These are phyloP conservation scores for Tholera decimalis DNA, from an alignment of 2,888 invertebrate genomes.

Conservation along the genomic window DNA sequence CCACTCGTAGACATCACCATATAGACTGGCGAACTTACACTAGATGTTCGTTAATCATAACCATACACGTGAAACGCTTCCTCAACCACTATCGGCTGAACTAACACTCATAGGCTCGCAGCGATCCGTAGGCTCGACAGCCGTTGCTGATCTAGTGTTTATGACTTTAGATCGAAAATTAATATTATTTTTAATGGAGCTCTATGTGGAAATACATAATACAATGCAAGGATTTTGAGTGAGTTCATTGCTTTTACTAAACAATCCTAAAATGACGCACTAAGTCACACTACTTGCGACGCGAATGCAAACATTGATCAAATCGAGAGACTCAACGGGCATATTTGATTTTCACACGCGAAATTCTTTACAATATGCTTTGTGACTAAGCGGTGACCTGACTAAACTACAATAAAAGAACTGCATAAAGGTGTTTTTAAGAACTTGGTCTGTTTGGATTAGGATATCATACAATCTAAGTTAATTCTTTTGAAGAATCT, in stretches of 20 bases:
- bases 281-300: slow-evolving; percentile 54
- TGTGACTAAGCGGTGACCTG: slow-evolving; percentile 34
- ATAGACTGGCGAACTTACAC: slow-evolving; percentile 68
- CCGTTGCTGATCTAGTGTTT: slow-evolving; percentile 4
- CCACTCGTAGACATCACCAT: slow-evolving; percentile 78
- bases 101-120: slow-evolving; percentile 27
- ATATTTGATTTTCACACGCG: slow-evolving; percentile 72
- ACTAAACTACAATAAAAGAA: slow-evolving; percentile 19
- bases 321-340: slow-evolving; percentile 60
- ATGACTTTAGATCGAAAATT: slow-evolving; percentile 10
- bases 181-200: slow-evolving; percentile 18
- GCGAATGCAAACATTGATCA: slow-evolving; percentile 66
- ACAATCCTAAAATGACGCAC: slow-evolving; percentile 45
- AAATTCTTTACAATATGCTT: slow-evolving; percentile 51
- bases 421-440: not conserved
- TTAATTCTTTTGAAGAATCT: not conserved
- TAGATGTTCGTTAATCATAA: slow-evolving; percentile 51
- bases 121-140: slow-evolving; percentile 17
- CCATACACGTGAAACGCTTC: slow-evolving; percentile 43
- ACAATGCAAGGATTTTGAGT: not conserved
- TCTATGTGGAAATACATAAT: not conserved
- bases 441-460: not conserved
- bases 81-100: slow-evolving; percentile 29
- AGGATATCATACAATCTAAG: not conserved
- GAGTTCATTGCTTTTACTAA: slow-evolving; percentile 30